A percentile compares a stretch with the other conserved stretches of the same genome.
phyloP scores from a whole-genome alignment of 2,888 invertebrate species.

The Xestia ashworthii region DNA sequence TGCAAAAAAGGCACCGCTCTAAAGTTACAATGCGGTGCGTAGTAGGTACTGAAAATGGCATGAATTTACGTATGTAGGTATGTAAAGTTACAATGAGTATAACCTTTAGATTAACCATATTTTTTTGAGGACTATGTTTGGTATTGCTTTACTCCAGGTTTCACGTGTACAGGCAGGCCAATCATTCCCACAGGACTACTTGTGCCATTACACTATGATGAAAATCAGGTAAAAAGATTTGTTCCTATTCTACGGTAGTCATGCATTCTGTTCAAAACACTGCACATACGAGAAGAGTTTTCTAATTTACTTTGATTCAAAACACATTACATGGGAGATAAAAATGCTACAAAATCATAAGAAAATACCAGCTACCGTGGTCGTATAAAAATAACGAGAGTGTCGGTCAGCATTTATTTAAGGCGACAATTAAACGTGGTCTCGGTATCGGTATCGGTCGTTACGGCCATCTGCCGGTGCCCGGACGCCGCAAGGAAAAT shows the following conservation, averaged over 20 bases:
- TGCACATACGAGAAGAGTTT: not conserved
- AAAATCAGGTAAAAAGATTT: not conserved
- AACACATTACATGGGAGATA: slow-evolving; percentile 10
- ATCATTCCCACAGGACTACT: not conserved
- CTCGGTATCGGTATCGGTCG: slow-evolving; percentile 53
- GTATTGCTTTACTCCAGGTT: not conserved
- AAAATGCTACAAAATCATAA: slow-evolving; percentile 30
- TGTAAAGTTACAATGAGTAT: not conserved
- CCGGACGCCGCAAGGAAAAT: slow-evolving; percentile 63
- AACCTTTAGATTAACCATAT: not conserved
- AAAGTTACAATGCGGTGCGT: not conserved
- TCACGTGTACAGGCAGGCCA: not conserved
- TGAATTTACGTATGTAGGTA: not conserved
- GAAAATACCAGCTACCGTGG: slow-evolving; percentile 38
- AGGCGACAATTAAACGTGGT: slow-evolving; percentile 66
- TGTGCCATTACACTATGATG: not conserved
- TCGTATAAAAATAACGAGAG: slow-evolving; percentile 61
- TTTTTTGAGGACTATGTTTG: not conserved
- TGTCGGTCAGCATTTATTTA: slow-evolving; percentile 65
- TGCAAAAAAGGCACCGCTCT: not conserved
- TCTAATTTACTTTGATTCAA: slow-evolving; percentile 5
- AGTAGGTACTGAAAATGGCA: not conserved
- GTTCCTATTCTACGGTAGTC: no score
- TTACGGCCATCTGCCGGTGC: slow-evolving; percentile 62
- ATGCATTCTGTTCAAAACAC: not conserved